Percentiles rank a stretch among this genome's conserved stretches.
These are phyloP conservation scores for Pygmarrhopalites habei DNA, from an alignment of 1,140 invertebrate species.

Conservation along the genomic window DNA sequence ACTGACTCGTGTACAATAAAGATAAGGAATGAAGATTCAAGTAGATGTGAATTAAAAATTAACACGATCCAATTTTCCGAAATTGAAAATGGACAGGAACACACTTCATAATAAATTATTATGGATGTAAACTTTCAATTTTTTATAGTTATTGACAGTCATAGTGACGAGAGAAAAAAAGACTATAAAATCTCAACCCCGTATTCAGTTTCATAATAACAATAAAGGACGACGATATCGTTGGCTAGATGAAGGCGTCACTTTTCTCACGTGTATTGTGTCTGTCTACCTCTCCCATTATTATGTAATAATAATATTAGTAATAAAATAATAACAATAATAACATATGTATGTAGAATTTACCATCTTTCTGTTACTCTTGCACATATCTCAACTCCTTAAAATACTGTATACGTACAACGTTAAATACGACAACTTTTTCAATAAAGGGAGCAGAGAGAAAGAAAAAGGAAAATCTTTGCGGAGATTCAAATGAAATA, in stretches of 20 bases:
- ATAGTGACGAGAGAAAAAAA: too few relatives aligned
- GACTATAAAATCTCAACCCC: slow-evolving; percentile 1
- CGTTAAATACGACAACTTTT: background rate
- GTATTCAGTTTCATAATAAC: background rate
- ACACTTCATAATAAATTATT: too few relatives aligned
- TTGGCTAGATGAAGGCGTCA: background rate
- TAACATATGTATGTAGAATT: too few relatives aligned
- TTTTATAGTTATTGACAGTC: too few relatives aligned
- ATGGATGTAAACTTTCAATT: too few relatives aligned
- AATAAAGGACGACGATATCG: background rate
- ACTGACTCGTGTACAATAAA: too few relatives aligned
- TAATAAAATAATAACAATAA: too few relatives aligned
- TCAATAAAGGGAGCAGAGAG: background rate
- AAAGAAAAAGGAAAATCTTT: background rate
- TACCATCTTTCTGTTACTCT: background rate
- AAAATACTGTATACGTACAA: slow-evolving; percentile 4
- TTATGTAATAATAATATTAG: too few relatives aligned
- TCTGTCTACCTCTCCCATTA: background rate
- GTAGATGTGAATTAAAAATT: too few relatives aligned
- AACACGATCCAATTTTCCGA: too few relatives aligned
- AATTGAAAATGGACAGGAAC: too few relatives aligned
- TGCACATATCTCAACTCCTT: background rate
- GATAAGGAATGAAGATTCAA: too few relatives aligned
- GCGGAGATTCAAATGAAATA: slow-evolving; percentile 10
- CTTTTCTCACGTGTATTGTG: background rate